Percentiles rank a stretch among this genome's conserved stretches.
Evolutionary conservation across 2,797 vertebrate species (phyloP).

Genomic region (Neostethus bicornis): DNA sequence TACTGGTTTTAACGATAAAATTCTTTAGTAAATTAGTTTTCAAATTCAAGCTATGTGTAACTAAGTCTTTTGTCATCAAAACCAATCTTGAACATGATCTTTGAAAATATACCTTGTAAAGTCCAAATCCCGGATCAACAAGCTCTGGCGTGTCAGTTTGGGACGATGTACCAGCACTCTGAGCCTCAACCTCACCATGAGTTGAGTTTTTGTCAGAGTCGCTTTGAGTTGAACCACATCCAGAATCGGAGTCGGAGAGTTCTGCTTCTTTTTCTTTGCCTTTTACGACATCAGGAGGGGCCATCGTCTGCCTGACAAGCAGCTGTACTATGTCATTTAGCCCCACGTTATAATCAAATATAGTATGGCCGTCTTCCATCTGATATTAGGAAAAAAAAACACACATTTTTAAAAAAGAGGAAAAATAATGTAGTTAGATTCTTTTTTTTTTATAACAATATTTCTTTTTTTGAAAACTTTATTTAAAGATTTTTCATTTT

Average conservation of each 20-base stretch:
- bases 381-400: conserved; percentile 42
- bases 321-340: conserved; percentile 97
- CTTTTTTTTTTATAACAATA: background rate
- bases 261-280: conserved; percentile 89
- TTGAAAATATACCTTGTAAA: conserved; percentile 84
- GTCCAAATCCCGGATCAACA: conserved; percentile 84
- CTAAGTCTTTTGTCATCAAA: background rate
- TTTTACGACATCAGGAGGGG: conserved; percentile 60
- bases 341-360: conserved; percentile 96
- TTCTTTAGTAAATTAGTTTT: background rate
- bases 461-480: too few relatives aligned
- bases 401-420: background rate
- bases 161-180: conserved; percentile 79
- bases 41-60: background rate
- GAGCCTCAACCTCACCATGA: conserved; percentile 84
- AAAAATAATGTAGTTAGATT: background rate
- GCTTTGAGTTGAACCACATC: conserved; percentile 91
- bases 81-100: background rate
- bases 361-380: conserved; percentile 98
- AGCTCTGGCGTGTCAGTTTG: conserved; percentile 62
- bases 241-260: conserved; percentile 93
- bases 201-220: conserved; percentile 95
- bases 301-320: conserved; percentile 85
- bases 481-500: too few relatives aligned
- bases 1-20: background rate